Evolutionary conservation across 1,140 invertebrate species (phyloP), one percentile per base, ranked within the genome.

Genomic region (Anoplophora glabripennis): DNA sequence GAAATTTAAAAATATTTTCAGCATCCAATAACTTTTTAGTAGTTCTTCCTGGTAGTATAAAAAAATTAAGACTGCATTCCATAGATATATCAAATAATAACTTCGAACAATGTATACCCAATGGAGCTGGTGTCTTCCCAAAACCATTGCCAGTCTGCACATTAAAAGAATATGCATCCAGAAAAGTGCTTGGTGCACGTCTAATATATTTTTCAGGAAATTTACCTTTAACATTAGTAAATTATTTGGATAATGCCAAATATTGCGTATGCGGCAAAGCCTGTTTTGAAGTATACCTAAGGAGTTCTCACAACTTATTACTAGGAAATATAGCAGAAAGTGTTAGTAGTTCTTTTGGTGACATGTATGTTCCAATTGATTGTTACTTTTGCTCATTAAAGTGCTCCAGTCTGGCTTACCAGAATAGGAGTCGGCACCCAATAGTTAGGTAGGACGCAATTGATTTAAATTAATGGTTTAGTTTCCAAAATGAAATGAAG

Each of bases 191-290:
- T 14, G 66, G 66, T 1, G 70, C 60, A 41, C 77, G 80, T 51
- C 67, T 81, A 33, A 72, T 71, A 18, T 86, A 86, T 72, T 76
- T 80, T 61, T 71, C 78, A n/a, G 80, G 80, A 56, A 76, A 77
- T 15, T 79, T 87, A 65, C 85, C 85, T 8, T 65, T 69, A 53
- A 85, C 80, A 28, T 68, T 87, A 34, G 80, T 85, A 0, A 69
- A 79, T 37, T 84, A 81, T 71, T 74, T 87, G 56, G 81, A 86
- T 63, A 72, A 81, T 61, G 81, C 84, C 3, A 78, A 80, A 59
- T 83, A 80, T 71, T 87, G 84, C 68, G 58, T 81, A 1, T 87
- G 86, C 71, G 83, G 83, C 11, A 75, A 70, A 57, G 76, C 84
- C 38, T 84, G 83, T 61, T 80, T 86, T 51, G 75, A 80, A 67